Base-by-base conservation (phyloP, 2,797 vertebrate genomes). In the Cyprinodon diabolis region DNA sequence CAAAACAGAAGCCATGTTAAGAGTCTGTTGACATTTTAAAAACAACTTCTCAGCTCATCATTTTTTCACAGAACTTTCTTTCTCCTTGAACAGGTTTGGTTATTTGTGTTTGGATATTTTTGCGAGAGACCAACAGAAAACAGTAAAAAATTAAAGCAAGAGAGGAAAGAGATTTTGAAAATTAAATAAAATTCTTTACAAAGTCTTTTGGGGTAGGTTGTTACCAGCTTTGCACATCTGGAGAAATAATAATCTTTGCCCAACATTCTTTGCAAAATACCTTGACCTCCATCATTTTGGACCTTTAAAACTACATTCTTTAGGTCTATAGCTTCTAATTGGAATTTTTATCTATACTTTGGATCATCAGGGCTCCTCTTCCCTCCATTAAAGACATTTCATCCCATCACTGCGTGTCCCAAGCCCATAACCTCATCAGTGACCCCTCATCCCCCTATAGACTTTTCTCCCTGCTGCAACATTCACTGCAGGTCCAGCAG, bases 1-100 rank as follows among this genome's bases (percentile, higher is more conserved):
- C 68, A 84, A 69, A 80, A 77, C 77, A 84, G 54, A 65, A 72
- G 77, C 66, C 23, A 48, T 71, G 77, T 57, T 68, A 74, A 60
- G 67, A 76, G 73, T 66, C 45, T 58, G 0, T 5, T 5, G 30
- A 17, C 37, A n/a, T 43, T 57, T 57, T 12, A 25, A 45, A 43
- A 13, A 65, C 35, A 45, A 13, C 11, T 65, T 47, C 45, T 7
- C 51, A 21, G 51, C 19, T 21, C 37, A 17, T 23, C 43, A 23
- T 12, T 9, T 12, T 14, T 65, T 30, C 30, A 47, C 4, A 65
- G 40, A 65, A 21, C 5, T 45, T 14, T 65, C 6, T 12, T 43
- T 45, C n/a, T 4, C 12, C 10, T 63, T 45, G 6, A 45, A 47
- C n/a, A 23, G 4, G 40, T 43, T 43, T 43, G 40, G 7, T 43